A percentile compares a stretch with the other conserved stretches of the same genome.
phyloP scores from a whole-genome alignment of 2,113 vertebrate species.

The Galbula dea region DNA sequence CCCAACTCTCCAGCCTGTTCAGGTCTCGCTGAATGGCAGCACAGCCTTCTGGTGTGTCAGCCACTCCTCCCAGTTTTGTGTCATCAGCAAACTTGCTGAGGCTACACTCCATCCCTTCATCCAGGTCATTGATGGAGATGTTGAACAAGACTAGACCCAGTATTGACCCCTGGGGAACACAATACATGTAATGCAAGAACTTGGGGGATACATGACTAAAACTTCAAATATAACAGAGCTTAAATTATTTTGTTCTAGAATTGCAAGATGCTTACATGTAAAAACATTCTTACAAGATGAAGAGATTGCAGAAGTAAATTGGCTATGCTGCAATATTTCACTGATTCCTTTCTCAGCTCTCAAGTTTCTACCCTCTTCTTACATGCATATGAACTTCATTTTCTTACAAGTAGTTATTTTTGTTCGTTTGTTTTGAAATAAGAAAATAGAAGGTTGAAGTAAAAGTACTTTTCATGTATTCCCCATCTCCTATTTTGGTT shows the following conservation, averaged over 20 bases:
- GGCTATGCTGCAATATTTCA: neutral
- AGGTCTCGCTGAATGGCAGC: too few relatives aligned
- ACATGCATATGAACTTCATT: neutral
- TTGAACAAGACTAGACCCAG: too few relatives aligned
- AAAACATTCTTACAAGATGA: neutral
- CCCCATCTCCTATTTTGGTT: neutral
- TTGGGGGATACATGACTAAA: neutral
- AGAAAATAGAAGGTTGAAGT: neutral
- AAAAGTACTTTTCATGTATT: neutral
- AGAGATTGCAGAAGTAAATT: neutral
- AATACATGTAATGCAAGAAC: neutral
- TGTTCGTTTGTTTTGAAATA: conserved; percentile 1
- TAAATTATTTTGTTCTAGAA: neutral
- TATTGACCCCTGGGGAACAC: too few relatives aligned
- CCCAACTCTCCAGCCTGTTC: too few relatives aligned
- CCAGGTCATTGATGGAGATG: too few relatives aligned
- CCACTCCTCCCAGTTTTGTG: too few relatives aligned
- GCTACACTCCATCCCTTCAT: too few relatives aligned
- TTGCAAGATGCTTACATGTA: neutral
- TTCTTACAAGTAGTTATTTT: neutral
- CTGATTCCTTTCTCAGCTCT: neutral
- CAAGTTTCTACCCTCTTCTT: neutral
- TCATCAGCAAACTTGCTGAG: too few relatives aligned
- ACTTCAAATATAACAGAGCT: neutral
- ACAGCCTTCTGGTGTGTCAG: too few relatives aligned